Percentiles rank a stretch among this genome's conserved stretches.
These are phyloP conservation scores for Antidorcas marsupialis DNA, from an alignment of 2,113 vertebrate genomes.

Conservation along the genomic window DNA sequence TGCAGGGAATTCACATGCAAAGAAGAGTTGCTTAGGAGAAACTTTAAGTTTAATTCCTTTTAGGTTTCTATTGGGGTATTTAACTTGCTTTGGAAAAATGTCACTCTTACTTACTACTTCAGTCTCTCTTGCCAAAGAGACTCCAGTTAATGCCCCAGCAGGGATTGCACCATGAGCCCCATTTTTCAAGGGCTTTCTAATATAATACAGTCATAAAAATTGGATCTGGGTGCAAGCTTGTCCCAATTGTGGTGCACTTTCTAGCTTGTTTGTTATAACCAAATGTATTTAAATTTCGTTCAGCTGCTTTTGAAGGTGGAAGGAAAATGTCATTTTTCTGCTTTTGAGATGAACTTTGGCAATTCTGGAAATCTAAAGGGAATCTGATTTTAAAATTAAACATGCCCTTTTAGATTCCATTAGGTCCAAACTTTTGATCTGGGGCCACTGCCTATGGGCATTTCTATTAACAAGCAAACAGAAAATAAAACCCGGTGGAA, in stretches of 20 bases:
- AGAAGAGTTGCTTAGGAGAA: slow-evolving; percentile 35
- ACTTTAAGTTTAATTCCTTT: slow-evolving; percentile 57
- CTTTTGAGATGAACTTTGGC: slow-evolving; percentile 72
- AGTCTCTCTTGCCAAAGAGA: slow-evolving; percentile 57
- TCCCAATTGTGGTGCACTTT: slow-evolving; percentile 73
- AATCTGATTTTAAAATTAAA: slow-evolving; percentile 76
- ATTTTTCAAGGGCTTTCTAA: slow-evolving; percentile 74
- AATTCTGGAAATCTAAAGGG: slow-evolving; percentile 65
- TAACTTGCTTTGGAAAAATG: slow-evolving; percentile 71
- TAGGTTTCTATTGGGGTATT: slow-evolving; percentile 41
- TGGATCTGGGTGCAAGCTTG: slow-evolving; percentile 67
- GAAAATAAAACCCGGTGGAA: slow-evolving; percentile 75
- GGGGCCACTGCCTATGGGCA: slow-evolving; percentile 64
- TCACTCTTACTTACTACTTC: slow-evolving; percentile 62
- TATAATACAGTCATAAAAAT: slow-evolving; percentile 73
- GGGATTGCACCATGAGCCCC: slow-evolving; percentile 50
- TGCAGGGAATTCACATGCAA: slow-evolving; percentile 24
- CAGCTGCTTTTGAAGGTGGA: slow-evolving; percentile 70
- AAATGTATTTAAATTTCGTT: slow-evolving; percentile 77
- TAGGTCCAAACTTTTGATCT: slow-evolving; percentile 64
- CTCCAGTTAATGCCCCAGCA: slow-evolving; percentile 45
- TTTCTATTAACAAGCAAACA: slow-evolving; percentile 72
- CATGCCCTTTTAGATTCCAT: slow-evolving; percentile 70
- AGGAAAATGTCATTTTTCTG: slow-evolving; percentile 72
- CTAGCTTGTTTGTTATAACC: slow-evolving; percentile 74